Conservation (phyloP, 2,888 invertebrate species). For the Ennomos fuscantarius region DNA sequence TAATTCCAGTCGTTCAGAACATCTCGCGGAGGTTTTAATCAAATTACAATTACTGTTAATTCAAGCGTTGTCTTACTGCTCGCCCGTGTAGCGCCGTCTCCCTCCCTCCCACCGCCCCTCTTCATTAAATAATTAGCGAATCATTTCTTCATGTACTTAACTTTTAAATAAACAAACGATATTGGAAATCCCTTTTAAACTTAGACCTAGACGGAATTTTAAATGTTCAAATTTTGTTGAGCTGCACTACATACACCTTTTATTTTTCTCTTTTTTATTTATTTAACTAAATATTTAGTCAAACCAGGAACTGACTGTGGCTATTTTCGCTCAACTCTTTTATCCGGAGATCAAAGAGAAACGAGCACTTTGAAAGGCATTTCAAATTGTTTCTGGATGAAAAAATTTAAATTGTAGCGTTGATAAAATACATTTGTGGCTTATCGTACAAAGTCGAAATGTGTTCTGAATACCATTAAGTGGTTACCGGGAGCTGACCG, state of each 20-base stretch:
- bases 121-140: slow-evolving; percentile 21
- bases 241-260: too few species aligned
- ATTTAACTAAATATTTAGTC: too few species aligned
- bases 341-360: too few species aligned
- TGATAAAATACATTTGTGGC: slow-evolving; percentile 9
- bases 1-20: slow-evolving; percentile 13
- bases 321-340: too few species aligned
- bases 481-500: slow-evolving; percentile 8
- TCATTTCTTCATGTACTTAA: slow-evolving; percentile 12
- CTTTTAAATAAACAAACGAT: slow-evolving; percentile 20
- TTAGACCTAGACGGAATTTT: slow-evolving; percentile 12
- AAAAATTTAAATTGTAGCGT: slow-evolving; percentile 1
- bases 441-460: slow-evolving; percentile 17
- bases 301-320: too few species aligned
- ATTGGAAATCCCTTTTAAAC: slow-evolving; percentile 13
- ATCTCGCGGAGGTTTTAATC: slow-evolving; percentile 14
- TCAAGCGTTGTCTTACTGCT: slow-evolving; percentile 9
- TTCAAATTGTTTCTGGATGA: too few species aligned
- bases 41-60: slow-evolving; percentile 24
- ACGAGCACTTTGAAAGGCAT: too few species aligned
- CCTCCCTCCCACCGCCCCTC: background rate
- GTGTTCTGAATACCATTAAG: slow-evolving; percentile 8
- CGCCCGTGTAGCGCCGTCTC: background rate
- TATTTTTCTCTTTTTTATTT: too few species aligned
- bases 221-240: too few species aligned